Evolutionary conservation across 2,113 vertebrate species (phyloP), one percentile per base, ranked within the genome.

Genomic region (Formicarius rufipectus): DNA sequence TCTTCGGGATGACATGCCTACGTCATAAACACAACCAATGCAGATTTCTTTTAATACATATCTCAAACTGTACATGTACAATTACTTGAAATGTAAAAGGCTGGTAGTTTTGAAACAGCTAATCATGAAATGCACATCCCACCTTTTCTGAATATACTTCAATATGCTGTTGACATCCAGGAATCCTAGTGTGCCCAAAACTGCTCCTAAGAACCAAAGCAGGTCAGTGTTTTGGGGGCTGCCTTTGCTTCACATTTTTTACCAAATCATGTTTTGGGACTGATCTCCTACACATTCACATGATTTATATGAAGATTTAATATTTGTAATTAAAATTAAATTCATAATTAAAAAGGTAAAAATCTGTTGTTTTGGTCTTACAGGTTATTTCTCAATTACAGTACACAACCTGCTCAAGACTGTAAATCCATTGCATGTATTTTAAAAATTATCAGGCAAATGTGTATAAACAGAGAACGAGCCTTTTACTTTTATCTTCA

Each of bases 1-100:
- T 59, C n/a, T 37, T 58, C 55, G 69, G 39, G n/a, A 21, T 37
- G 22, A 35, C 12, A 35, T 16, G 50, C 28, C 28, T 33, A 47
- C 25, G 35, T 9, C 1, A 1, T 30, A 67, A 83, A 58, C 4
- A 19, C 0, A 1, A 42, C n/a, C 39, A 58, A 45, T 12, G 50
- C 3, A 0, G 2, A 63, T 30, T 47, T 58, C 14, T 64, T 80
- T 42, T 22, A 69, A 68, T 39, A 53, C 3, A 1, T 6, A 27
- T 53, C 30, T 74, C 49, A 49, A 66, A 55, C 35, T 31, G 35
- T n/a, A 47, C 7, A 6, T 15, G 19, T 45, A 31, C 10, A 17
- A 52, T 49, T 62, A 60, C 9, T 50, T 67, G 9, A 58, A 78
- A 84, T 0, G 1, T 47, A 49, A 83, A 17, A 66, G 39, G 47